Conservation (phyloP, 2,888 invertebrate genomes). For the Fragum sueziense region DNA sequence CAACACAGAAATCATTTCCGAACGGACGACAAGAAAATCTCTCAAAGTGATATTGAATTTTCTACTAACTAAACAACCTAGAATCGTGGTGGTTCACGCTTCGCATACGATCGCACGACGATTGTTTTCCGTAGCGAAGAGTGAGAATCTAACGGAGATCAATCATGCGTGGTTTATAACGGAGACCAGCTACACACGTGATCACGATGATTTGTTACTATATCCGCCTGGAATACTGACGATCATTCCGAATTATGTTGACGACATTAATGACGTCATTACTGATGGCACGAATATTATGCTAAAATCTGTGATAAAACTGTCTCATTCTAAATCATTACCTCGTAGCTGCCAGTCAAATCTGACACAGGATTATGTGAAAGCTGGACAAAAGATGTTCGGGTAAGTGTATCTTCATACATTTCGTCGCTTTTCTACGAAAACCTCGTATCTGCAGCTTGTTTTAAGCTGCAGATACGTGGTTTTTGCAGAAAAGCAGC, state of each 20-base stretch:
- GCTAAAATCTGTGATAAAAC: constrained; percentile 52
- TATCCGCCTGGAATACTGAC: constrained; percentile 75
- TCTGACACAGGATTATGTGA: constrained; percentile 23
- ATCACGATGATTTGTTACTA: constrained; percentile 61
- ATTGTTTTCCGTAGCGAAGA: constrained; percentile 67
- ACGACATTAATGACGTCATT: constrained; percentile 68
- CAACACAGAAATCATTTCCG: constrained; percentile 69
- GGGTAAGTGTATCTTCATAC: constrained; percentile 58
- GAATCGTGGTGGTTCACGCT: constrained; percentile 76
- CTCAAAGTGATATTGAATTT: constrained; percentile 55
- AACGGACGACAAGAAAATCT: constrained; percentile 41
- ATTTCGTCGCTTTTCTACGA: too few relatives aligned
- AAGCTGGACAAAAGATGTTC: constrained; percentile 56
- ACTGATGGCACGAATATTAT: constrained; percentile 68
- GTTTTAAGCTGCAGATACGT: too few relatives aligned
- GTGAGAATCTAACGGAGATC: constrained; percentile 51
- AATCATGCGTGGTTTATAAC: constrained; percentile 80
- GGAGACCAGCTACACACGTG: constrained; percentile 73
- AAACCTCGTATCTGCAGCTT: too few relatives aligned
- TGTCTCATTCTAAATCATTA: constrained; percentile 33
- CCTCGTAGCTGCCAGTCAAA: constrained; percentile 48
- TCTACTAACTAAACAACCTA: constrained; percentile 63
- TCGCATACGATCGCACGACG: constrained; percentile 67
- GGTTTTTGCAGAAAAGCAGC: too few relatives aligned
- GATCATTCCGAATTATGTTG: constrained; percentile 68